phyloP scores from a whole-genome alignment of 2,113 vertebrate genomes.

The Talpa occidentalis region DNA sequence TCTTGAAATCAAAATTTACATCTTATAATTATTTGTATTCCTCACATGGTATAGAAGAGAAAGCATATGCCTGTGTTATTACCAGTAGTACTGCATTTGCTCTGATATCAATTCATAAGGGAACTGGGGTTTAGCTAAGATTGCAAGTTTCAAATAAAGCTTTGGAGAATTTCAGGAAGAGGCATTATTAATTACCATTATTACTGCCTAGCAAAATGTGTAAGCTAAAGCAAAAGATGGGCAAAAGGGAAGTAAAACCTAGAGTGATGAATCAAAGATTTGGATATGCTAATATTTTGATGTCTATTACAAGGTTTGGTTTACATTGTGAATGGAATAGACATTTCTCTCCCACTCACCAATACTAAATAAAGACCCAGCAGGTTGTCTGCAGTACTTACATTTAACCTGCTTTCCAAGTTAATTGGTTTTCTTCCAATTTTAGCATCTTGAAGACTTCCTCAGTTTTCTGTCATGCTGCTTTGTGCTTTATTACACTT shows the following conservation, averaged over 20 bases:
- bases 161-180: slow-evolving; percentile 56
- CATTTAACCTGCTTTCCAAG: slow-evolving; percentile 52
- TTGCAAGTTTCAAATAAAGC: slow-evolving; percentile 9
- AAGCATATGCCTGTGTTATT: not conserved
- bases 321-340: slow-evolving; percentile 17
- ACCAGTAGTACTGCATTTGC: not conserved
- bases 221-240: not conserved
- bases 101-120: not conserved
- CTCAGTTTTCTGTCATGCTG: slow-evolving; percentile 8
- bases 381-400: slow-evolving; percentile 61
- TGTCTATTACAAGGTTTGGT: not conserved
- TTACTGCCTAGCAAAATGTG: not conserved
- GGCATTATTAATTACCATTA: slow-evolving; percentile 47
- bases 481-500: slow-evolving; percentile 53
- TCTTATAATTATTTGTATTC: not conserved
- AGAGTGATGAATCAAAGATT: slow-evolving; percentile 7
- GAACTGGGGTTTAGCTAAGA: not conserved
- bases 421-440: slow-evolving; percentile 63
- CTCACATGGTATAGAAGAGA: not conserved
- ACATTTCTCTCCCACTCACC: not conserved
- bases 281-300: slow-evolving; percentile 23
- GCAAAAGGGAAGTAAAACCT: not conserved
- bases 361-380: slow-evolving; percentile 49
- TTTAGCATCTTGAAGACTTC: slow-evolving; percentile 61
- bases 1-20: slow-evolving; percentile 33